Evolutionary conservation across 1,140 invertebrate genomes (phyloP), one percentile per base, ranked within the genome.

Genomic region (Potamilus streckersoni): DNA sequence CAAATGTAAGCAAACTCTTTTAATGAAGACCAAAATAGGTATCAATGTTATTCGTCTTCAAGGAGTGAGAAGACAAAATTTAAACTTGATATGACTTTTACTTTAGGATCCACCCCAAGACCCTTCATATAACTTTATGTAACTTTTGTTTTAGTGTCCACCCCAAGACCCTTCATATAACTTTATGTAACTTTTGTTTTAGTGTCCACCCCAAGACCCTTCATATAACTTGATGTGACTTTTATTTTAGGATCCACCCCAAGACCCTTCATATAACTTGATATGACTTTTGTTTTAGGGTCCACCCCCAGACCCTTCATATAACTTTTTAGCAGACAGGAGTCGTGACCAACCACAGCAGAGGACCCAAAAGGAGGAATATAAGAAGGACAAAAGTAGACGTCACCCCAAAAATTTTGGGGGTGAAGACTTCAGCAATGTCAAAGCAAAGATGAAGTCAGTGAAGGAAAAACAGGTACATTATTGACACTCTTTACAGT

Each of bases 401-500:
- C 67, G 84, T 65, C 84, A 85, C 59, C 76, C 81, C 16, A 79
- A 81, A 38, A 85, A 85, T 76, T 85, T 83, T 74, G 84, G 84
- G 63, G 84, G 84, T 23, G 77, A 61, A n/a, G 79, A 84, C 71
- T 84, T 85, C 66, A 68, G 71, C 16, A 81, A 81, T 62, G 83
- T 85, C 49, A 79, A 79, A 61, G 74, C 68, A 23, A 84, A 81
- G 74, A 84, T 85, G 70, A 81, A 84, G 65, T 58, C 65, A 61
- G 81, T 73, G 20, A 79, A 76, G 66, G 71, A 79, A 20, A 80
- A 57, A 80, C 71, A 76, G 75, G 77, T 82, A 31, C 12, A 64
- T 65, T 49, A 49, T 11, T 49, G 38, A 49, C 38, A 49, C 38
- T 49, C 11, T 49, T 49, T 49, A 49, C 38, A 6, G 11, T 49